Base-by-base conservation (phyloP, 2,113 vertebrate genomes). In the Eubucco bourcierii region DNA sequence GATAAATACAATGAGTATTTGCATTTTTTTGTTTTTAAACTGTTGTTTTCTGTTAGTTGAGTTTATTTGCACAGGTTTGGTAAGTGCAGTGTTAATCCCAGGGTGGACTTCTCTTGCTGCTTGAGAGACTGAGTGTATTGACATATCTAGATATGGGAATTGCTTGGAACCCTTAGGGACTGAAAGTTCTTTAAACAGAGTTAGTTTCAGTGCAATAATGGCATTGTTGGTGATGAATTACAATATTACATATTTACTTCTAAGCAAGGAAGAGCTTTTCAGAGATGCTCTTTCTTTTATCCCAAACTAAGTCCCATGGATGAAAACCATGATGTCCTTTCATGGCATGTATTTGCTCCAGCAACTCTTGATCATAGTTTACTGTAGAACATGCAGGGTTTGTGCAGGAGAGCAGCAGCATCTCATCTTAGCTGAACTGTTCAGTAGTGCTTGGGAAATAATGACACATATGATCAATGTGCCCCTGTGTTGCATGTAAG, bases 101-200 rank as follows among this genome's bases (percentile, higher is more conserved):
- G 50, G 58, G 44, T 83, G 61, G 60, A 50, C 65, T 75, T 59
- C 91, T 90, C 63, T 67, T 78, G 18, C 44, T 86, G 65, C 65
- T 90, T 50, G 75, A 83, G 72, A 88, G 27, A 71, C 65, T 87
- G 82, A 55, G 80, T 85, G 90, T 92, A 71, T 46, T 90, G 93
- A 88, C 50, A 12, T 71, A 83, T 58, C 68, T 90, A 91, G 91
- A 58, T 23, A 50, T 33, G 79, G 77, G 50, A 90, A 90, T 94
- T 89, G 33, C 78, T 81, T 85, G 76, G 89, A 93, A 74, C 11
- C 53, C n/a, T 80, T 44, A 64, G 58, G 71, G 4, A 5, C 15
- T 90, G 56, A 81, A 74, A 80, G 56, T 74, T 87, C 81, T 92
- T 91, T 74, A 74, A 82, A 64, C 71, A 8, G 53, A 89, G 21